Conservation (phyloP, 1,140 invertebrate species). For the Cotesia typhae region DNA sequence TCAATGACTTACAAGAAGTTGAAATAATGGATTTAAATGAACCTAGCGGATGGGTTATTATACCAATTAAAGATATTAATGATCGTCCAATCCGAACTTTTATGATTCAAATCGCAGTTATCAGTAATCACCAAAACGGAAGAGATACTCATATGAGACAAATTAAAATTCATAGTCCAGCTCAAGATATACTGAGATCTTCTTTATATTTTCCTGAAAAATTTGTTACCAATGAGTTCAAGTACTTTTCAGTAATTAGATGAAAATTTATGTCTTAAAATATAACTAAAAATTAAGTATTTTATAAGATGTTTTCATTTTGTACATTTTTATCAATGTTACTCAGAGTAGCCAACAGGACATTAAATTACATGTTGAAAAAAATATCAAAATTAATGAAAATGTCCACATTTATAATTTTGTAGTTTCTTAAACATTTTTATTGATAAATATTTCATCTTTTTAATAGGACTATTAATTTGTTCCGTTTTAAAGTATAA, state of each 20-base stretch:
- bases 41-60: slow-evolving; percentile 94
- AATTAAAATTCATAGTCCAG: slow-evolving; percentile 95
- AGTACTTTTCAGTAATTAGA: slow-evolving; percentile 81
- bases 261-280: slow-evolving; percentile 61
- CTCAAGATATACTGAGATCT: slow-evolving; percentile 75
- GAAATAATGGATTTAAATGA: slow-evolving; percentile 95
- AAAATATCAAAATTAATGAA: too few species aligned
- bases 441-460: too few species aligned
- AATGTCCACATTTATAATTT: too few species aligned
- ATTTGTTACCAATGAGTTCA: slow-evolving; percentile 84
- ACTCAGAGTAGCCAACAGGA: too few species aligned
- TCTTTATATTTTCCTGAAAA: slow-evolving; percentile 78
- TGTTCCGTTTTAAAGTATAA: too few species aligned
- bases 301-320: too few species aligned
- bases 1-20: slow-evolving; percentile 97
- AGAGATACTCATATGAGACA: slow-evolving; percentile 97
- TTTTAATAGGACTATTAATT: too few species aligned
- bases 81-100: slow-evolving; percentile 91
- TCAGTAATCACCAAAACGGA: slow-evolving; percentile 99
- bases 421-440: too few species aligned
- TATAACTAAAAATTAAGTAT: neutral
- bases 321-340: too few species aligned
- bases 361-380: too few species aligned
- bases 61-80: slow-evolving; percentile 89
- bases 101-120: slow-evolving; percentile 96